These are phyloP conservation scores for Brachyptera putata DNA, from an alignment of 2,888 invertebrate genomes.

Conservation along the genomic window DNA sequence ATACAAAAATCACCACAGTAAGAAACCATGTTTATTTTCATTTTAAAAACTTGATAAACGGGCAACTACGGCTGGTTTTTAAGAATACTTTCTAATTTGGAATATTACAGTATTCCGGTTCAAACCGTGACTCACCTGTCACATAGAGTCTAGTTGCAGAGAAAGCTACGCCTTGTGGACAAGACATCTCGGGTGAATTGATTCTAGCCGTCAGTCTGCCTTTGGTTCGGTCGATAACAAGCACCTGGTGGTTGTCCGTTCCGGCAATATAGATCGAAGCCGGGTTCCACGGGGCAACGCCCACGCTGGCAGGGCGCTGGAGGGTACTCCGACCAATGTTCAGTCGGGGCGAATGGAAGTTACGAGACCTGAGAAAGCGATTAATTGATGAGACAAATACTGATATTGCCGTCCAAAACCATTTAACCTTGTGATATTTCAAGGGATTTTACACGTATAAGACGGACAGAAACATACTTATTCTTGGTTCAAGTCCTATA, in stretches of 20 bases:
- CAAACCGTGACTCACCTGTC: slow-evolving; percentile 50
- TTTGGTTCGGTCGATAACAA: slow-evolving; percentile 45
- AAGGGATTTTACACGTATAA: too few species aligned
- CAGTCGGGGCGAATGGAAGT: slow-evolving; percentile 51
- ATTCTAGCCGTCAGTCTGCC: slow-evolving; percentile 51
- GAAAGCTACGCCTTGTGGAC: slow-evolving; percentile 59
- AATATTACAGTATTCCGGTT: too few species aligned
- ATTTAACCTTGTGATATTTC: too few species aligned
- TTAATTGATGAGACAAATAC: too few species aligned
- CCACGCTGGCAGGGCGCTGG: slow-evolving; percentile 64
- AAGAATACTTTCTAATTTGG: too few species aligned
- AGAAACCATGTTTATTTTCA: too few species aligned
- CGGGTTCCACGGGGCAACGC: slow-evolving; percentile 59
- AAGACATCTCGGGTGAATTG: slow-evolving; percentile 55
- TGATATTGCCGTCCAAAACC: too few species aligned
- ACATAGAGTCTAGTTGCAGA: slow-evolving; percentile 54
- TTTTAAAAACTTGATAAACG: too few species aligned
- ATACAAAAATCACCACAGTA: too few species aligned
- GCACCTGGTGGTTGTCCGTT: slow-evolving; percentile 53
- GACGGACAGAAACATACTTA: too few species aligned
- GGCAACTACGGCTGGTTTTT: too few species aligned
- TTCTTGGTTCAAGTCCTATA: too few species aligned
- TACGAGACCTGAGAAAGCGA: slow-evolving; percentile 49
- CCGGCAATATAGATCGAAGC: slow-evolving; percentile 63
- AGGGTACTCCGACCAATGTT: slow-evolving; percentile 50